These are phyloP conservation scores for Athene cunicularia DNA, from an alignment of 2,113 vertebrate genomes.

Conservation along the genomic window DNA sequence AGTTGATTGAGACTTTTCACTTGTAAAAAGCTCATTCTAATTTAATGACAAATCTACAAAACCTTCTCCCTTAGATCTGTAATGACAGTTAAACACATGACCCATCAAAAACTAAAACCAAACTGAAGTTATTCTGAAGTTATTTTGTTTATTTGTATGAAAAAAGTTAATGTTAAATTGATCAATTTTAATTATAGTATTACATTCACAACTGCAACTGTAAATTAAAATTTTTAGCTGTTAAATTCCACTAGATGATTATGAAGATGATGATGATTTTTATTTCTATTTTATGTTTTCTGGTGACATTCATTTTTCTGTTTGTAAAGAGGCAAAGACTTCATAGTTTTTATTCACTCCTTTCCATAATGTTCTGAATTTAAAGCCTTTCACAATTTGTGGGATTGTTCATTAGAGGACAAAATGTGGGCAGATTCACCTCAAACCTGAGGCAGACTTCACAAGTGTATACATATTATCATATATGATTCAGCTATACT, in stretches of 20 bases:
- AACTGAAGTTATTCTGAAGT: not conserved
- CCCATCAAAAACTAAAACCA: not conserved
- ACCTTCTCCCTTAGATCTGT: not conserved
- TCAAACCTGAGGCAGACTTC: not conserved
- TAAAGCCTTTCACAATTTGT: not conserved
- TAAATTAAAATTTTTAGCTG: not conserved
- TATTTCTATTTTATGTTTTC: not conserved
- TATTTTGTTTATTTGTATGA: not conserved
- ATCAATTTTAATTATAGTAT: not conserved
- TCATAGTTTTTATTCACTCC: not conserved
- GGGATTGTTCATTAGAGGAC: not conserved
- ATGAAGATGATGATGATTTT: not conserved
- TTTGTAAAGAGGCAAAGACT: not conserved
- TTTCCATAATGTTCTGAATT: not conserved
- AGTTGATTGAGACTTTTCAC: not conserved
- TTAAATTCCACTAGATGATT: not conserved
- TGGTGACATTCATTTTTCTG: not conserved
- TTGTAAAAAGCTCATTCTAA: not conserved
- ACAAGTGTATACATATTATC: not conserved
- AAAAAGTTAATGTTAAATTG: not conserved
- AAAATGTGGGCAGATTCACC: not conserved
- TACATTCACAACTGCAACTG: not conserved
- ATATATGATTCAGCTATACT: not conserved
- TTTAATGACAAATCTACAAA: not conserved
- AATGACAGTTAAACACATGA: not conserved